phyloP scores from a whole-genome alignment of 2,888 invertebrate genomes.

The Stenolophus ochropezus region DNA sequence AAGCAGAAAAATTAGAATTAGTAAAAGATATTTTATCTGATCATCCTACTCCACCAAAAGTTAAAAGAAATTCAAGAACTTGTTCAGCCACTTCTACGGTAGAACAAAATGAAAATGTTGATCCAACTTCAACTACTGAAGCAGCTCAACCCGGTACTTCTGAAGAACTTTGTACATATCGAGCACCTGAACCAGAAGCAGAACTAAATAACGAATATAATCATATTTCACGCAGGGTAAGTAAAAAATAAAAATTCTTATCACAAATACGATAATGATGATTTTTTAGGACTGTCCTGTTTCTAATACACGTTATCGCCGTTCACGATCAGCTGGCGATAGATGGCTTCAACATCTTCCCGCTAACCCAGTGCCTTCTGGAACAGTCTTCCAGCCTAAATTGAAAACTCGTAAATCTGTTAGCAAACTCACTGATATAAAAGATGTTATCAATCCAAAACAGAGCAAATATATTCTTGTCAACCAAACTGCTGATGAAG shows the following conservation, averaged over 20 bases:
- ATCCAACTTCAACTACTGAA: not conserved
- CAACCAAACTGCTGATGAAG: slow-evolving; percentile 93
- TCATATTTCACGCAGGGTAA: too few relatives aligned
- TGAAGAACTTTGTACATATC: too few relatives aligned
- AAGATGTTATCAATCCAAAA: slow-evolving; percentile 82
- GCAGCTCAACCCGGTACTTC: not conserved
- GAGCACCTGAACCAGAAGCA: too few relatives aligned
- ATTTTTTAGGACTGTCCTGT: slow-evolving; percentile 68
- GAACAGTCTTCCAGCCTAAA: slow-evolving; percentile 92
- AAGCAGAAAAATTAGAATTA: slow-evolving; percentile 78
- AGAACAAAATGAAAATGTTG: slow-evolving; percentile 64
- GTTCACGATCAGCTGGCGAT: slow-evolving; percentile 87
- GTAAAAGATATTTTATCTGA: slow-evolving; percentile 77
- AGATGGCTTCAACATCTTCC: slow-evolving; percentile 94
- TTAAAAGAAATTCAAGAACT: slow-evolving; percentile 33
- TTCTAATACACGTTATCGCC: slow-evolving; percentile 83
- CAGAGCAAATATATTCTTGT: slow-evolving; percentile 91
- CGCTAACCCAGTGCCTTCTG: slow-evolving; percentile 84
- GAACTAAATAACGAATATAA: too few relatives aligned
- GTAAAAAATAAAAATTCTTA: too few relatives aligned
- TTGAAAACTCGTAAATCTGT: slow-evolving; percentile 89
- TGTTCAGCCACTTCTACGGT: slow-evolving; percentile 54
- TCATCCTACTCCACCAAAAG: slow-evolving; percentile 63
- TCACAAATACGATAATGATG: too few relatives aligned
- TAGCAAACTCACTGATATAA: slow-evolving; percentile 86